Base-by-base conservation (phyloP, 2,888 invertebrate genomes). In the Synergus gifuensis region DNA sequence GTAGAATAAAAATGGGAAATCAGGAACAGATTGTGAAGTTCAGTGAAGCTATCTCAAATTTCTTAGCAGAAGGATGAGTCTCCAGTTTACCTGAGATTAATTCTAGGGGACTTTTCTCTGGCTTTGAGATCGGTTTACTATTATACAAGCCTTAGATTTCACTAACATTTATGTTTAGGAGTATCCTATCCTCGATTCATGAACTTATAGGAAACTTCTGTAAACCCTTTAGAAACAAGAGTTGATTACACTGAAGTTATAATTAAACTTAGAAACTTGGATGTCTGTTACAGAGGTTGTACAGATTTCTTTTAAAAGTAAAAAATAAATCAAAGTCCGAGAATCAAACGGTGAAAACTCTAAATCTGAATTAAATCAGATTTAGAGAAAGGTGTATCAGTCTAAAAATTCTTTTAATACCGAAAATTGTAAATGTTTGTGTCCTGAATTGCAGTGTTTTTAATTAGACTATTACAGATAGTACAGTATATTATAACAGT, bases 71-170 rank as follows among this genome's bases (percentile, higher is more conserved):
- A 46, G 36, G 49, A 16, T 49, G 22, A 67, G 44, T n/a, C 28
- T 46, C 42, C 8, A 9, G 49, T 69, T 69, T 49, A 49, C 14
- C 8, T 69, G 14, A 44, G 22, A 69, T 69, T 28, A 69, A 28
- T 49, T 69, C 22, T 67, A 18, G 44, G 14, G 1, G 8, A 67
- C 46, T 16, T 46, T 49, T 9, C 18, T 16, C 22, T 22, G 2
- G 22, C 46, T 69, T 69, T 16, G 49, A 69, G 69, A 69, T 69
- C 7, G 46, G 22, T 44, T 69, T 69, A 46, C 69, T 60, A 60
- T 60, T 46, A 46, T 36, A 63, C 22, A 49, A 49, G 69, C 22
- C 4, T 69, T 28, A 49, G 69, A 49, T 69, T 49, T 49, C 69
- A 46, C 28, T 49, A 69, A 28, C 49, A 69, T 49, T 28, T 46